Base-by-base conservation (phyloP, 1,140 invertebrate genomes). In the Drosophila asahinai region DNA sequence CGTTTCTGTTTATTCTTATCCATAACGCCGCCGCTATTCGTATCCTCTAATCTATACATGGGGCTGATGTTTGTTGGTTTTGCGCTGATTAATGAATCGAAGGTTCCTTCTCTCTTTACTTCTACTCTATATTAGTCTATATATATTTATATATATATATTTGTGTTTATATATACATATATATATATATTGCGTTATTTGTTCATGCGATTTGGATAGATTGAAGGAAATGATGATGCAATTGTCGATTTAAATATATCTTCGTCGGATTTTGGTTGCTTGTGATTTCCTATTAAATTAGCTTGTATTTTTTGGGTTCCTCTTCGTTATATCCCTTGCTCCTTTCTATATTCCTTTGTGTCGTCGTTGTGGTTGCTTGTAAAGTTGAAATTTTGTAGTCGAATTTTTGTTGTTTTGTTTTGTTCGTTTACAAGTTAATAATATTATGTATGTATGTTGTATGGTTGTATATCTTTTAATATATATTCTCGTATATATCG, bases 21-120 rank as follows among this genome's bases (percentile, higher is more conserved):
- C 91, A 92, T 92, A 71, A 84, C 91, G 87, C 77, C 72, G 80
- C 91, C 91, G 77, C 91, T 92, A 76, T 86, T 92, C 64, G 91
- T 89, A 68, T 92, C 91, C 86, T 92, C 91, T 81, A 92, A 79
- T 92, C 91, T 92, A 90, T 92, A 92, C 91, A 92, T 92, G 80
- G 76, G 84, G 86, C 67, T 77, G 74, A 47, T 77, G 57, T 86
- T 84, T 80, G 67, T 84, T 71, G 79, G 55, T 65, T 76, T 75
- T 67, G 43, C 62, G 77, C 58, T 81, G 51, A 40, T 60, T 60
- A 64, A 76, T 83, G 72, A 81, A 78, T 66, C 58, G 33, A 55
- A 55, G 52, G 36, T 48, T 58, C 42, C 40, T 72, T 73, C 17
- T 70, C 60, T 40, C 25, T 70, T 47, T 58, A 58, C 42, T 42